Evolutionary conservation across 2,797 vertebrate species (phyloP), one percentile per base, ranked within the genome.

Genomic region (Phoxinus dragarum): DNA sequence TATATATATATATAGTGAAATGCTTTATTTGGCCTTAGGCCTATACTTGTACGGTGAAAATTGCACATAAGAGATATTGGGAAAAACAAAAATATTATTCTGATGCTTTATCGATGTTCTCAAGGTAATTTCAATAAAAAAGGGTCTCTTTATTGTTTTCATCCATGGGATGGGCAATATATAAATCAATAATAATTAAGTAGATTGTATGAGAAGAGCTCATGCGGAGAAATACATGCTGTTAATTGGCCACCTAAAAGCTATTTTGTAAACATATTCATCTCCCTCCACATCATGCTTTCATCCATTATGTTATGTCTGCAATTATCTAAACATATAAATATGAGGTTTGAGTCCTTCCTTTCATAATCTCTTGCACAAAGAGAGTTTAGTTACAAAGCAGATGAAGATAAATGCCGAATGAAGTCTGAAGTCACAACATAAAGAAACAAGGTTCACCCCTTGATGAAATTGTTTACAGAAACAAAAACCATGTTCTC

Each of bases 381-480:
- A 84, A 88, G 86, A 47, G 81, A 75, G 36, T 84, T 87, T 86
- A 61, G 72, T 89, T 86, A 80, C 79, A 64, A 77, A 83, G 83
- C 82, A 73, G 81, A 87, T 72, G 66, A 86, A 78, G 80, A 88
- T 31, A 19, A 74, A 85, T 86, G 27, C 36, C 27, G 71, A 75
- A 66, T 61, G 40, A 82, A 67, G 64, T 86, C 72, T 66, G 66
- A 83, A 44, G 74, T 87, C 40, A 27, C 61, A 87, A 85, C 71
- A 87, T 86, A 79, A 67, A 67, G 76, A 81, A 87, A 80, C 66
- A 82, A 69, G 42, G 61, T 87, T 86, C 68, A 23, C 31, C 14
- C 59, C 68, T 67, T 86, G 76, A 89, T 87, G 69, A 84, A 89
- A 80, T 31, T 69, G 78, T 89, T 89, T 86, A 86, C 75, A 84